Percentiles rank a stretch among this genome's conserved stretches.
phyloP scores from a whole-genome alignment of 2,888 invertebrate species.

The Helleia helle region DNA sequence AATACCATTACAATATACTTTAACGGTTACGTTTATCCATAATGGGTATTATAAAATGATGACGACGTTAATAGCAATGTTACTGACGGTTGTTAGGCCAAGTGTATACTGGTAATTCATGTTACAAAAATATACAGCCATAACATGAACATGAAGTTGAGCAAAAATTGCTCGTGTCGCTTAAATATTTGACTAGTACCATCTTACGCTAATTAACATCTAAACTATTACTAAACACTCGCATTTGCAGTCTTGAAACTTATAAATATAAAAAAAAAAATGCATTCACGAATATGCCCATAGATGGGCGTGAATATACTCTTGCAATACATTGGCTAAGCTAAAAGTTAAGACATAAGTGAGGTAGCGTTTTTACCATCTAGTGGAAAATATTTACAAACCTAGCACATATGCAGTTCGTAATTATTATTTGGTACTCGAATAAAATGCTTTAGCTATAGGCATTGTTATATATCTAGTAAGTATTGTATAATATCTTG shows the following conservation, averaged over 20 bases:
- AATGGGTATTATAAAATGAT: constrained; percentile 5
- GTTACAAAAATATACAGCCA: constrained; percentile 9
- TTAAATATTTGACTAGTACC: constrained; percentile 66
- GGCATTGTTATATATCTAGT: constrained; percentile 15
- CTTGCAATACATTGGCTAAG: constrained; percentile 53
- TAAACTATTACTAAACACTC: constrained; percentile 58
- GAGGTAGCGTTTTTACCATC: constrained; percentile 72
- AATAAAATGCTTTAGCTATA: constrained; percentile 28
- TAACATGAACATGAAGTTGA: constrained; percentile 38
- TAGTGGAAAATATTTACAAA: constrained; percentile 69
- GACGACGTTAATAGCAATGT: constrained; percentile 1
- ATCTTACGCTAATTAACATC: constrained; percentile 49
- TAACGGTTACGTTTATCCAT: constrained; percentile 10
- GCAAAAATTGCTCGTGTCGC: constrained; percentile 38
- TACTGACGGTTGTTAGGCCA: constrained; percentile 11
- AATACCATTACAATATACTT: constrained; percentile 19
- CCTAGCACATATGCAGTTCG: constrained; percentile 49
- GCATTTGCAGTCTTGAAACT: constrained; percentile 60
- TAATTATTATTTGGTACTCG: constrained; percentile 49
- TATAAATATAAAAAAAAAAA: constrained; percentile 14
- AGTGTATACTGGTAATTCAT: constrained; percentile 2
- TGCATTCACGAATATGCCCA: neutral
- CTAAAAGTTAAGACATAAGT: constrained; percentile 64
- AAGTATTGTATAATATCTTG: no score
- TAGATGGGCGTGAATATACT: neutral